Conservation (phyloP, 2,113 vertebrate genomes). For the Siniperca chuatsi region DNA sequence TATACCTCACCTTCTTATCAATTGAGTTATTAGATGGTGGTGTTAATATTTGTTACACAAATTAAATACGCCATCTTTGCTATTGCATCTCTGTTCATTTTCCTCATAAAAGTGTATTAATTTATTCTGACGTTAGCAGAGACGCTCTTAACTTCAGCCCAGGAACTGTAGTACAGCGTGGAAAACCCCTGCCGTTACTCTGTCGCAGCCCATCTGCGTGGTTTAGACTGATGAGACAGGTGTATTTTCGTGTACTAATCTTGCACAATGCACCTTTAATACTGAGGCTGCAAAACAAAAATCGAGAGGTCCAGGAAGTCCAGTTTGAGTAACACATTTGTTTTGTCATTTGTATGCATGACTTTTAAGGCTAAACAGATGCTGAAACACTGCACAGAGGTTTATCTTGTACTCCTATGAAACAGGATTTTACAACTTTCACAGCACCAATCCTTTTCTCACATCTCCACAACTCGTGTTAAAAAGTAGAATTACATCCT, state of each 20-base stretch:
- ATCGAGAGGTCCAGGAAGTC: neutral
- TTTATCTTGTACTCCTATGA: neutral
- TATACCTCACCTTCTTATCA: neutral
- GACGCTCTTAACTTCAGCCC: neutral
- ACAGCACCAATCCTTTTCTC: too few relatives aligned
- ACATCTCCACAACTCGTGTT: too few relatives aligned
- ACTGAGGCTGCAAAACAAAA: neutral
- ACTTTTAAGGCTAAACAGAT: neutral
- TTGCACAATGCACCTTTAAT: neutral
- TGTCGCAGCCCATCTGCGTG: neutral
- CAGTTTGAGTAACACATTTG: neutral
- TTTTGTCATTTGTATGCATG: neutral
- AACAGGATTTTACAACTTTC: neutral
- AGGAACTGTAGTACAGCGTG: neutral
- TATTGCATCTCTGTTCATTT: neutral
- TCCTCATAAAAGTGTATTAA: neutral
- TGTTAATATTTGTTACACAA: neutral
- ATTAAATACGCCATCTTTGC: too few relatives aligned
- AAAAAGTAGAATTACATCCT: too few relatives aligned
- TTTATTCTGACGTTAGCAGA: slow-evolving; percentile 28
- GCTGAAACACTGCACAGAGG: neutral
- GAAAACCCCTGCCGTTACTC: neutral
- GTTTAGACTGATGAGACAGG: neutral
- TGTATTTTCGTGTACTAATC: neutral
- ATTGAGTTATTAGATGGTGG: neutral